A percentile compares a stretch with the other conserved stretches of the same genome.
Conservation (phyloP, 2,113 vertebrate species). For the Scophthalmus maximus region DNA sequence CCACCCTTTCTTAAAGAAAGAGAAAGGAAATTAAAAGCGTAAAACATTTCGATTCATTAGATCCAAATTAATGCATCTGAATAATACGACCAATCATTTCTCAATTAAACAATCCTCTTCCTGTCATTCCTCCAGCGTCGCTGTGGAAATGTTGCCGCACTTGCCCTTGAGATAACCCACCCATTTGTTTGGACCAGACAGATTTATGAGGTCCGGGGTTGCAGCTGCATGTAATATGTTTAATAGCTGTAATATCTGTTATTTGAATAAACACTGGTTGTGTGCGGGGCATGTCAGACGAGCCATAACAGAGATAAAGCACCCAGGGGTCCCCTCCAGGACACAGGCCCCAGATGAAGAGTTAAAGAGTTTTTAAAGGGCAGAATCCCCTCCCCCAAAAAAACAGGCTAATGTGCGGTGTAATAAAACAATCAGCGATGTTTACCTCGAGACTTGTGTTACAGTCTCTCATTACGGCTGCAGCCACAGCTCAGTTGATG, state of each 20-base stretch:
- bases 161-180: conserved; percentile 54
- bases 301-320: conserved; percentile 72
- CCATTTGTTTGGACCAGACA: conserved; percentile 48
- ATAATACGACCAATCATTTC: not conserved
- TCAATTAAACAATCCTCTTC: conserved; percentile 36
- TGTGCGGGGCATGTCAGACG: conserved; percentile 39
- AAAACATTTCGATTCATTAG: not conserved
- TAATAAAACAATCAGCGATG: conserved; percentile 75
- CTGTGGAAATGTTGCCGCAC: no score
- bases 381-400: conserved; percentile 18
- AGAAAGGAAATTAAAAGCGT: no score
- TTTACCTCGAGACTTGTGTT: conserved; percentile 70
- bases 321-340: conserved; percentile 60
- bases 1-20: no score
- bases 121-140: no score
- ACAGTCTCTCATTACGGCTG: conserved; percentile 58
- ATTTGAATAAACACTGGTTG: conserved; percentile 70
- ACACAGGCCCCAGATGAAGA: conserved; percentile 63
- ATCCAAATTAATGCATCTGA: not conserved
- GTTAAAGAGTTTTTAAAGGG: conserved; percentile 76
- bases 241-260: conserved; percentile 74
- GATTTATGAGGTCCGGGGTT: conserved; percentile 15
- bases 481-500: conserved; percentile 49
- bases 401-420: conserved; percentile 60
- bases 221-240: conserved; percentile 65